Conservation (phyloP, 2,113 vertebrate genomes). For the Gracilinanus agilis region DNA sequence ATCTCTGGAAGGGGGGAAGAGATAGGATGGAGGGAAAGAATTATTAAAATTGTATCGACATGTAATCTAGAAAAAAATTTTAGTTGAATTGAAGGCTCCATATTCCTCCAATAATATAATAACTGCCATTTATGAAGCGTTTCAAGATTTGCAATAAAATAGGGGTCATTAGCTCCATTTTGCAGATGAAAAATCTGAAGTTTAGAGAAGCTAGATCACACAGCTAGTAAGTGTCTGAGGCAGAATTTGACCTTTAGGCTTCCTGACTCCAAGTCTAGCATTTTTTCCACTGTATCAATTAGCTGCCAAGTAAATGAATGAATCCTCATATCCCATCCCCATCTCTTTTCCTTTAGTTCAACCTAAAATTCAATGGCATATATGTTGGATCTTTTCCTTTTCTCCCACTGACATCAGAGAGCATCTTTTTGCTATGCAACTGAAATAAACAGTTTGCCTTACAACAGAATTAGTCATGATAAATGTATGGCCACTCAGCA, state of each 20-base stretch:
- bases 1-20: too few species aligned
- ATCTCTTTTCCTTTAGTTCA: neutral
- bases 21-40: too few species aligned
- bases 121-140: neutral
- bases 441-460: slow-evolving; percentile 16
- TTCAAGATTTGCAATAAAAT: neutral
- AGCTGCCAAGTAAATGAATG: neutral
- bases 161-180: neutral
- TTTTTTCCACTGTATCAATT: neutral
- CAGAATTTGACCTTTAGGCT: neutral
- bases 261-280: neutral
- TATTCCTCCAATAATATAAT: neutral
- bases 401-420: neutral
- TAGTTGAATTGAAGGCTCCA: too few species aligned
- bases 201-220: neutral
- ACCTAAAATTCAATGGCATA: neutral
- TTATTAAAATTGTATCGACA: too few species aligned
- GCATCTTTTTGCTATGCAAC: neutral
- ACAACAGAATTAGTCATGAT: neutral
- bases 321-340: neutral
- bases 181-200: neutral
- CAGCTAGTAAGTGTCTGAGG: neutral
- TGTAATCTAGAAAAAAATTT: too few species aligned
- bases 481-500: slow-evolving; percentile 3
- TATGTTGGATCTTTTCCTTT: neutral